phyloP scores from a whole-genome alignment of 2,113 vertebrate genomes.

The Rynchops niger region DNA sequence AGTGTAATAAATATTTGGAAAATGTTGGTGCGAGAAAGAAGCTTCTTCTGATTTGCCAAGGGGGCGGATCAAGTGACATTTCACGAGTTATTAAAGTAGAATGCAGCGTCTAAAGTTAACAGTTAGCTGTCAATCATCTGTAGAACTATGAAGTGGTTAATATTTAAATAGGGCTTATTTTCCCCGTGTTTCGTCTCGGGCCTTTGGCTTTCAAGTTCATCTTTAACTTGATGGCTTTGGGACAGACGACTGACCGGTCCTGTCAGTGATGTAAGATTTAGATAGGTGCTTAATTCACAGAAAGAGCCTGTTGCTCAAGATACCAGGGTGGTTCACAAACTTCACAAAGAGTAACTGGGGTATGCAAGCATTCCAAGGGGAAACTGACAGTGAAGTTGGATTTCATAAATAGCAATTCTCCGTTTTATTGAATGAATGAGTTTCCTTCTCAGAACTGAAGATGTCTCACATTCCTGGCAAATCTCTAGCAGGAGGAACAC shows the following conservation, averaged over 20 bases:
- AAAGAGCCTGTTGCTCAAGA: not conserved
- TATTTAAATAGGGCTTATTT: slow-evolving; percentile 31
- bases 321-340: not conserved
- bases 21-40: not conserved
- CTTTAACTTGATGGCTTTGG: not conserved
- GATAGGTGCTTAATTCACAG: not conserved
- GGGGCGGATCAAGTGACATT: not conserved
- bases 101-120: not conserved
- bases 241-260: not conserved
- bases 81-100: not conserved
- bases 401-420: not conserved
- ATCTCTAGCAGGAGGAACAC: not conserved
- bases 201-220: not conserved
- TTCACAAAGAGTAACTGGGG: not conserved
- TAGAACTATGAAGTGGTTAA: not conserved
- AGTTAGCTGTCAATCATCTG: not conserved
- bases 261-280: not conserved
- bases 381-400: not conserved
- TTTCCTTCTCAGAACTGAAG: not conserved
- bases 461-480: not conserved
- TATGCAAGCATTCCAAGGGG: rapidly evolving
- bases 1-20: not conserved
- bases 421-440: not conserved
- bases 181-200: not conserved
- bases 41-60: not conserved